Percentiles rank a stretch among this genome's conserved stretches.
Conservation (phyloP, 2,797 vertebrate genomes). For the Pteropus rufus region DNA sequence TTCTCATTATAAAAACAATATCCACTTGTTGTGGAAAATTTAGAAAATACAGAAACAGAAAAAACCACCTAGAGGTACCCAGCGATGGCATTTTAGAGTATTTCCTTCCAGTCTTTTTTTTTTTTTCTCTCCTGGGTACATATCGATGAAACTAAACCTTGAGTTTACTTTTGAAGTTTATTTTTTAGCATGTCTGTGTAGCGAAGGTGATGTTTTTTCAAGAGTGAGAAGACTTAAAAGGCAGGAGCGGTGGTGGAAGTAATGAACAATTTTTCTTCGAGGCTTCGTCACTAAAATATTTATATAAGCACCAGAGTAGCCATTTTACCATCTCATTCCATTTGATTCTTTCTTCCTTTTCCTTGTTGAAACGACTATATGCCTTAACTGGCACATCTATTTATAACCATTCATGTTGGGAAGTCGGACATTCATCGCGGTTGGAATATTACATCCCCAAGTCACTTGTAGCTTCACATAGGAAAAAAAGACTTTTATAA, state of each 20-base stretch:
- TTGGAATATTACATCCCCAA: constrained; percentile 41
- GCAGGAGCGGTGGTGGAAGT: not conserved
- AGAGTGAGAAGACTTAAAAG: constrained; percentile 29
- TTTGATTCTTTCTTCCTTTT: constrained; percentile 54
- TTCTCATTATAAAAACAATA: constrained; percentile 45
- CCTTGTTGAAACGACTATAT: constrained; percentile 51
- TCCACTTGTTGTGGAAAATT: not conserved
- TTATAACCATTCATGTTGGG: not conserved
- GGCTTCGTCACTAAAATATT: constrained; percentile 50
- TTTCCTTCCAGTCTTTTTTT: constrained; percentile 61
- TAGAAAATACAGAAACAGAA: constrained; percentile 13
- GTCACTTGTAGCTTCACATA: constrained; percentile 63
- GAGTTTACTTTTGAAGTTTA: constrained; percentile 45
- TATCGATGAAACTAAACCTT: constrained; percentile 6
- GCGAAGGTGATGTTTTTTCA: not conserved
- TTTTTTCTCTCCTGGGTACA: not conserved
- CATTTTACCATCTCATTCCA: constrained; percentile 41
- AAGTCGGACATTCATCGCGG: constrained; percentile 27
- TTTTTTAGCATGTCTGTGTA: not conserved
- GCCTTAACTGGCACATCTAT: constrained; percentile 32
- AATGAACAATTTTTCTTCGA: constrained; percentile 52
- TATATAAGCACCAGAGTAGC: constrained; percentile 38
- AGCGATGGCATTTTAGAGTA: constrained; percentile 17
- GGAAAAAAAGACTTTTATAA: constrained; percentile 25
- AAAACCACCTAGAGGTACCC: not conserved